These are phyloP conservation scores for Hippocampus kuda DNA, from an alignment of 2,797 vertebrate genomes.

Conservation along the genomic window DNA sequence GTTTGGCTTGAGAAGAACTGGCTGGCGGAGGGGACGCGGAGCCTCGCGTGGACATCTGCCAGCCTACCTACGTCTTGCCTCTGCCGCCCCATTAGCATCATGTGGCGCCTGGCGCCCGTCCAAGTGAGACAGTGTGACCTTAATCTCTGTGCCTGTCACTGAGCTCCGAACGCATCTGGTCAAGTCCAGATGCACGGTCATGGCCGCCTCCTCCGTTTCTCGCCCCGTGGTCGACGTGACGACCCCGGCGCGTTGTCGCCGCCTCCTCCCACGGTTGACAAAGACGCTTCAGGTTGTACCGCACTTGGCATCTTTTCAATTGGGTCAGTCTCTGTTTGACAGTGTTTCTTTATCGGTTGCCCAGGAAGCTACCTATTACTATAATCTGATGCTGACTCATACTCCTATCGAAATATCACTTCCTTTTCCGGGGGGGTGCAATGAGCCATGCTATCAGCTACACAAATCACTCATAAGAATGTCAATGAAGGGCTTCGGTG, in stretches of 20 bases:
- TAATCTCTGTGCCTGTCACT: conserved; percentile 48
- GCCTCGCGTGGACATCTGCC: conserved; percentile 32
- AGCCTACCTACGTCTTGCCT: conserved; percentile 22
- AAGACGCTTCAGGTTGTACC: neutral
- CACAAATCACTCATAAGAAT: neutral
- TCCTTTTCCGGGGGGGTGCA: neutral
- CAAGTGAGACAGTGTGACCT: conserved; percentile 49
- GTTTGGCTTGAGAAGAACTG: conserved; percentile 10
- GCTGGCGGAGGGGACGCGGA: conserved; percentile 6
- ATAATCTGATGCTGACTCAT: neutral
- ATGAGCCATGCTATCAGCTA: neutral
- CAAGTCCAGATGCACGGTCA: conserved; percentile 21
- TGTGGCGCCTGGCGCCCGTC: conserved; percentile 46
- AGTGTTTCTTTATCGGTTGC: neutral
- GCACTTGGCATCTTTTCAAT: neutral
- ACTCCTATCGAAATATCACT: neutral
- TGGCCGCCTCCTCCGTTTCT: conserved; percentile 8
- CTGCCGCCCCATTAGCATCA: conserved; percentile 53
- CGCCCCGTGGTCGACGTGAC: conserved; percentile 18
- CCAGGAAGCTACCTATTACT: neutral
- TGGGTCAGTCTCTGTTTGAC: neutral
- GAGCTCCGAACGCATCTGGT: conserved; percentile 51
- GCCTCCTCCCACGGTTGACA: conserved; percentile 5
- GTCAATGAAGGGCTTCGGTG: too few relatives aligned
- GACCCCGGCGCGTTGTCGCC: conserved; percentile 28